These are phyloP conservation scores for Chascanopsetta lugubris DNA, from an alignment of 2,113 vertebrate species.

Conservation along the genomic window DNA sequence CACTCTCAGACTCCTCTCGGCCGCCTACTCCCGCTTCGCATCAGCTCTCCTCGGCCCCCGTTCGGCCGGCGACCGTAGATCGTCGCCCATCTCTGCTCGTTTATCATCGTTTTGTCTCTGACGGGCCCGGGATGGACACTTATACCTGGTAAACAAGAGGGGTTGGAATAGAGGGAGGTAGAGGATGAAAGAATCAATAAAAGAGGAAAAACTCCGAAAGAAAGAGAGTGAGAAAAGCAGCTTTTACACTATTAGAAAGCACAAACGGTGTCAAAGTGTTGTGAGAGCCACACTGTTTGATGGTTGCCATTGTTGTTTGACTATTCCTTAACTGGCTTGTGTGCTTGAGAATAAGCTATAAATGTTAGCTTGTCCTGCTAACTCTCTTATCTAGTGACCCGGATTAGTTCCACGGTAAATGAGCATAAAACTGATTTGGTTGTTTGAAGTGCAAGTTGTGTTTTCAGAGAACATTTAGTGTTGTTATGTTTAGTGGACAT, in stretches of 20 bases:
- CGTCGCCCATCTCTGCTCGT: conserved; percentile 32
- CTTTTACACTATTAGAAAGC: conserved; percentile 17
- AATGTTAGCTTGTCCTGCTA: not conserved
- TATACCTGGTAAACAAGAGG: conserved; percentile 42
- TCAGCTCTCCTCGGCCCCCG: conserved; percentile 33
- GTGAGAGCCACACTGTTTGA: not conserved
- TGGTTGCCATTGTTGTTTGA: too few relatives aligned
- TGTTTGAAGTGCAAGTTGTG: too few relatives aligned
- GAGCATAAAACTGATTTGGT: too few relatives aligned
- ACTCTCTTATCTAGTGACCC: too few relatives aligned
- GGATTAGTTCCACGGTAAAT: too few relatives aligned
- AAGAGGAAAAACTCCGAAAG: conserved; percentile 2
- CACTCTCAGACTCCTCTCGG: conserved; percentile 27
- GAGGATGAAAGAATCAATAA: conserved; percentile 12
- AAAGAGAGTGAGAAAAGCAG: conserved; percentile 1
- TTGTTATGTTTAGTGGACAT: too few relatives aligned
- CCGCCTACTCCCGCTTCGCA: conserved; percentile 25
- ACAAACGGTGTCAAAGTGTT: not conserved
- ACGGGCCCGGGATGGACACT: conserved; percentile 20
- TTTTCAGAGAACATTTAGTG: too few relatives aligned
- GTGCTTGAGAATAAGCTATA: not conserved
- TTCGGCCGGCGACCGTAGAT: not conserved
- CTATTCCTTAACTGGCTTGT: not conserved
- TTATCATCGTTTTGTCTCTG: conserved; percentile 42
- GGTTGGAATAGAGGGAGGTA: conserved; percentile 17